Base-by-base conservation (phyloP, 2,888 invertebrate genomes). In the Laspeyria flexula region DNA sequence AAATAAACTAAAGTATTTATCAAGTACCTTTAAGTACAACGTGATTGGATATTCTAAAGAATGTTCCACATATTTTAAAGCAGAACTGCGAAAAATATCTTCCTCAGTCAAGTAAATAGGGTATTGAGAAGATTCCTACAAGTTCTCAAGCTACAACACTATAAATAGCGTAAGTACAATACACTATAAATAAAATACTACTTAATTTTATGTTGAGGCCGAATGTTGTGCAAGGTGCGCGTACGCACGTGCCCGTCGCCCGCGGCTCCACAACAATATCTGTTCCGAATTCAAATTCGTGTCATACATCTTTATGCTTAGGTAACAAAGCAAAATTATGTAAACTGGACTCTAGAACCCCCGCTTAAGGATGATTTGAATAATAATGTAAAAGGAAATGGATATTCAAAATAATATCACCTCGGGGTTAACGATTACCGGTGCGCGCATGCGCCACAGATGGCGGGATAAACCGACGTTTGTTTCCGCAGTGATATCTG, bases 401-500 rank as follows among this genome's bases (percentile, higher is more conserved):
- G 81, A 88, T 89, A 90, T 91, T 90, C 83, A 89, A 90, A 91
- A 91, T 90, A 90, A 91, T 92, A 92, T 91, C 92, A 92, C 92
- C 92, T 88, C 91, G 79, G 91, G 92, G 92, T 91, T 91, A 92
- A 92, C 91, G 92, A 91, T 92, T 89, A 89, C 90, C 88, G 86
- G 88, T 80, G 90, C 80, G 89, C 90, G 88, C 89, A 85, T 88
- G 88, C 87, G 83, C 86, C 86, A 85, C 90, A 90, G 92, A 92
- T 92, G 90, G 89, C 77, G 73, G 89, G 88, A 90, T 90, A 90
- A 90, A 85, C 90, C 86, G 91, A 92, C 91, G 90, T 90, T 90
- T 90, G 90, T 90, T 91, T 92, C 92, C 92, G 91, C 90, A 91
- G 88, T 92, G 91, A 92, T 92, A 91, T 92, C 91, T 90, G 91